Percentiles rank a stretch among this genome's conserved stretches.
These are phyloP conservation scores for Pseudomyrmex pallidus DNA, from an alignment of 1,140 invertebrate species.

Conservation along the genomic window DNA sequence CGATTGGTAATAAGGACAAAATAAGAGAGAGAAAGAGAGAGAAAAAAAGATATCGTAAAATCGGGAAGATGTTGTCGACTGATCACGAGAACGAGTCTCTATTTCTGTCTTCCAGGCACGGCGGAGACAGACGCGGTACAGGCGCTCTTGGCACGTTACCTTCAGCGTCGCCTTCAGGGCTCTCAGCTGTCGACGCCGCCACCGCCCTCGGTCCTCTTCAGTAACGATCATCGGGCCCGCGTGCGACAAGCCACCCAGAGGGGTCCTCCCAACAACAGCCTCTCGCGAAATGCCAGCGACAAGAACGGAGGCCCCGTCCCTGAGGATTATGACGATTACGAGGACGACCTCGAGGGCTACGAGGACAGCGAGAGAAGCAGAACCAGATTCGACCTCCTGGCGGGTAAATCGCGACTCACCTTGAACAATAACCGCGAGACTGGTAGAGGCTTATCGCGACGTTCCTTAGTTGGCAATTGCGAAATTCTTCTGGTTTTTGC, in stretches of 20 bases:
- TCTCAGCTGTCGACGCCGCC: conserved; percentile 76
- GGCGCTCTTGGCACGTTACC: conserved; percentile 77
- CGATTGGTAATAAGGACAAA: conserved; percentile 13
- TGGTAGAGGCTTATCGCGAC: conserved; percentile 20
- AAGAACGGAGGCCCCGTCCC: conserved; percentile 59
- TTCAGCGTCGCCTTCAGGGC: conserved; percentile 78
- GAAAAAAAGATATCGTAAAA: conserved; percentile 37
- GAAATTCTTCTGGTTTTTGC: not conserved
- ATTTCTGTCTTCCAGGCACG: conserved; percentile 78
- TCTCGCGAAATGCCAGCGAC: conserved; percentile 62
- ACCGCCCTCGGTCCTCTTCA: conserved; percentile 78
- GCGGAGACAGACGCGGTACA: conserved; percentile 78
- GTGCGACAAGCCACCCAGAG: conserved; percentile 64
- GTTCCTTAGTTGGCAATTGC: conserved; percentile 7
- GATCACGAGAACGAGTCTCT: conserved; percentile 74
- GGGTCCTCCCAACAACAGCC: conserved; percentile 28
- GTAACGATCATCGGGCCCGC: conserved; percentile 66
- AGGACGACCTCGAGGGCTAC: conserved; percentile 78
- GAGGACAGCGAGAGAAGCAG: conserved; percentile 79
- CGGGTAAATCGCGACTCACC: conserved; percentile 66
- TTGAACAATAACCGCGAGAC: conserved; percentile 38
- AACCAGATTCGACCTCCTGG: conserved; percentile 78
- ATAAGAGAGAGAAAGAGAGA: conserved; percentile 2
- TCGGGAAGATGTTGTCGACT: conserved; percentile 55
- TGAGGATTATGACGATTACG: conserved; percentile 79